phyloP scores from a whole-genome alignment of 2,113 vertebrate species.

The Murina feae region DNA sequence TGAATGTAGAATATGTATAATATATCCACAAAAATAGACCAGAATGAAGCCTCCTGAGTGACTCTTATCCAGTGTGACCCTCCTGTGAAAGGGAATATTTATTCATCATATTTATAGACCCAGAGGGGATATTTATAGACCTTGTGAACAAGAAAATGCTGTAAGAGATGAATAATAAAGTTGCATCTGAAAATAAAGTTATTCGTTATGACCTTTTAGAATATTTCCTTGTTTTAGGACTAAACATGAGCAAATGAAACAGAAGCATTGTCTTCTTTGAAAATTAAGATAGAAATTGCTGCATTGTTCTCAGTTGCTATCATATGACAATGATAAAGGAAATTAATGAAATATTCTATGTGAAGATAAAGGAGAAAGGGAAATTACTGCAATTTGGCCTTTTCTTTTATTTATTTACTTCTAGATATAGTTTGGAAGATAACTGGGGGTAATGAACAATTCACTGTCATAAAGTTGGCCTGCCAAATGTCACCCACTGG shows the following conservation, averaged over 20 bases:
- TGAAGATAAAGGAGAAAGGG: constrained; percentile 13
- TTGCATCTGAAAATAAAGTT: constrained; percentile 14
- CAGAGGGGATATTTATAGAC: constrained; percentile 26
- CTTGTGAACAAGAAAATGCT: constrained; percentile 38
- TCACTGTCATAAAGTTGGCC: not conserved
- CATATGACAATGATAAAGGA: not conserved
- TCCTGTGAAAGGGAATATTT: constrained; percentile 38
- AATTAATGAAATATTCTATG: not conserved
- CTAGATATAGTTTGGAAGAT: constrained; percentile 6
- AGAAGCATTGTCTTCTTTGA: not conserved
- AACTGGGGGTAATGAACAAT: not conserved
- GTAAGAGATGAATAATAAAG: constrained; percentile 8
- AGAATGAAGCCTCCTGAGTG: constrained; percentile 34
- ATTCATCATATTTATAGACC: constrained; percentile 24
- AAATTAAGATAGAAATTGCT: constrained; percentile 5
- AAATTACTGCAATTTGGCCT: not conserved
- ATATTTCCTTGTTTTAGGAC: constrained; percentile 9
- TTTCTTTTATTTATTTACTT: not conserved
- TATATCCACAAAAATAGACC: constrained; percentile 46
- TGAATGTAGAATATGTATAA: constrained; percentile 41
- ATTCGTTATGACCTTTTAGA: constrained; percentile 16
- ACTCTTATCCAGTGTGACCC: constrained; percentile 19
- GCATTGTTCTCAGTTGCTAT: not conserved
- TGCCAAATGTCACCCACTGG: not conserved
- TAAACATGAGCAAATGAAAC: constrained; percentile 25